phyloP scores from a whole-genome alignment of 2,888 invertebrate species.

The Falcaria lacertinaria region DNA sequence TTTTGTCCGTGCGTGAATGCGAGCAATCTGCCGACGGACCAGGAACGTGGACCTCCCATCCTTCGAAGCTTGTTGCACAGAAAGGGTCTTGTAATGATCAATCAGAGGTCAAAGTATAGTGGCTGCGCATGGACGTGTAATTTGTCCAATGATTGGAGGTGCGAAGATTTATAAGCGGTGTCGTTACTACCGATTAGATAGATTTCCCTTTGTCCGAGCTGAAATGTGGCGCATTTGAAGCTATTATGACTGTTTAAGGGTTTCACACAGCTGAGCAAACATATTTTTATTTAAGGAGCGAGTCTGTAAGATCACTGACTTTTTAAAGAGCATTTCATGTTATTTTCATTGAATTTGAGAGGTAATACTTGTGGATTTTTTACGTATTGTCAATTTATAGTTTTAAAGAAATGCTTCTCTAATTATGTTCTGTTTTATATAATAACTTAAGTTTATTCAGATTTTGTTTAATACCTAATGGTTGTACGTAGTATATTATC shows the following conservation, averaged over 20 bases:
- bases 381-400: no score
- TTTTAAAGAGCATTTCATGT: no score
- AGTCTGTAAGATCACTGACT: no score
- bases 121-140: constrained; percentile 29
- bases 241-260: not conserved
- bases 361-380: no score
- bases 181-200: constrained; percentile 9
- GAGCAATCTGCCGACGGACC: constrained; percentile 31
- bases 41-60: constrained; percentile 18
- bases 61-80: constrained; percentile 5
- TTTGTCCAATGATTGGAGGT: constrained; percentile 43
- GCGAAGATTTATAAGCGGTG: constrained; percentile 37
- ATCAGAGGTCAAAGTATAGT: constrained; percentile 10
- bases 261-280: no score
- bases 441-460: no score
- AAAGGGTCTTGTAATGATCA: constrained; percentile 4
- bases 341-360: no score
- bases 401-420: no score
- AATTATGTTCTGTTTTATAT: no score
- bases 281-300: no score
- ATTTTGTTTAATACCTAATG: no score
- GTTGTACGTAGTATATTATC: no score
- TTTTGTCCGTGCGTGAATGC: constrained; percentile 39
- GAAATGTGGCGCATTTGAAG: not conserved
- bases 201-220: not conserved